These are phyloP conservation scores for Synergus laeviventris DNA, from an alignment of 2,888 invertebrate species.

Conservation along the genomic window DNA sequence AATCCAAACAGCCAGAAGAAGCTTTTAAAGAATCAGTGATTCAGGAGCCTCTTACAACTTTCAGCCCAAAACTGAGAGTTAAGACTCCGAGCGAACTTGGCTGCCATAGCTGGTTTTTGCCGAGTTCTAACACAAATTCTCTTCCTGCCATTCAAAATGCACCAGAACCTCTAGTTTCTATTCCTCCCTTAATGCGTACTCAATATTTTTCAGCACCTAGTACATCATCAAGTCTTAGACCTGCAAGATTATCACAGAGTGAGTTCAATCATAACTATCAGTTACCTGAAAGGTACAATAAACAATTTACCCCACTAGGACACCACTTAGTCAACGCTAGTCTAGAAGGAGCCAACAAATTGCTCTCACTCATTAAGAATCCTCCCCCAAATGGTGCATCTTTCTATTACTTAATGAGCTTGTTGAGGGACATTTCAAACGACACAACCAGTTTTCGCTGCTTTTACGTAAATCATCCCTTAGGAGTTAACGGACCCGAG, in stretches of 20 bases:
- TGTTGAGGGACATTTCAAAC: background rate
- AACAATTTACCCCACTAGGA: background rate
- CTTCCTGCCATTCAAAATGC: too few species aligned
- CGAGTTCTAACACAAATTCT: background rate
- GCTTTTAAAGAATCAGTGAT: background rate
- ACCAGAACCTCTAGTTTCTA: too few species aligned
- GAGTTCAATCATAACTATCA: background rate
- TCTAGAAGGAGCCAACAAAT: background rate
- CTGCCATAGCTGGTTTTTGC: background rate
- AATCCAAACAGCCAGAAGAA: background rate
- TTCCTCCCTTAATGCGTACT: too few species aligned
- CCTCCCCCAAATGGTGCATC: background rate
- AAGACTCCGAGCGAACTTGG: constrained; percentile 15
- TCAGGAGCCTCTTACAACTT: background rate
- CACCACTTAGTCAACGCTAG: background rate
- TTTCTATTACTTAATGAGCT: too few species aligned
- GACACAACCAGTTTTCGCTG: background rate
- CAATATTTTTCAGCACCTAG: too few species aligned
- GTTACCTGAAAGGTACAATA: background rate
- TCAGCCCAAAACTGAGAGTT: background rate
- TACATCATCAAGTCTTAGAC: background rate
- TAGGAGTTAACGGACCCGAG: background rate
- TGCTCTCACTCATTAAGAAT: background rate
- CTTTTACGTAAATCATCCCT: background rate
- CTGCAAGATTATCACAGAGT: background rate